Evolutionary conservation across 2,113 vertebrate species (phyloP).

Genomic region (Dipodomys merriami): DNA sequence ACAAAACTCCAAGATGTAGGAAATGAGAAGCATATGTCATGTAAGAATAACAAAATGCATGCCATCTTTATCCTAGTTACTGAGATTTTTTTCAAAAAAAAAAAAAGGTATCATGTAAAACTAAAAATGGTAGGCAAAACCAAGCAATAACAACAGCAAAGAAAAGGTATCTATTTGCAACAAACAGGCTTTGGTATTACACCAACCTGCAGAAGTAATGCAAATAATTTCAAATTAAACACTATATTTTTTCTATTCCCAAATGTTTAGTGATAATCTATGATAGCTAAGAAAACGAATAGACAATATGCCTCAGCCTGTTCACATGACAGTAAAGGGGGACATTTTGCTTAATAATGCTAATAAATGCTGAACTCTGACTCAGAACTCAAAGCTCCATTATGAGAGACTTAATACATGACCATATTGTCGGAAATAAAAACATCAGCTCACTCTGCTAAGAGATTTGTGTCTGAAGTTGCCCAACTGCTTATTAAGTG

Average conservation of each 20-base stretch:
- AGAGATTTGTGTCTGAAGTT: slow-evolving; percentile 42
- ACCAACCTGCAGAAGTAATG: background rate
- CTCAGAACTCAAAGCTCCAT: slow-evolving; percentile 47
- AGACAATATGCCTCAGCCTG: background rate
- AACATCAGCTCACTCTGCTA: slow-evolving; percentile 37
- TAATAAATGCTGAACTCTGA: slow-evolving; percentile 50
- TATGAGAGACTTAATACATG: slow-evolving; percentile 40
- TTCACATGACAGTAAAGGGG: background rate
- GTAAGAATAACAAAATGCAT: background rate
- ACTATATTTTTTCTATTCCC: background rate
- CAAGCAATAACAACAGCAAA: background rate
- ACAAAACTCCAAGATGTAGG: slow-evolving; percentile 28
- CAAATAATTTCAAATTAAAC: slow-evolving; percentile 41
- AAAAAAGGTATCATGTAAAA: background rate
- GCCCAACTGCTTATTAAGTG: slow-evolving; percentile 49
- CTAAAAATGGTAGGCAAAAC: background rate
- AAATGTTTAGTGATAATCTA: slow-evolving; percentile 2
- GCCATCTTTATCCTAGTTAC: background rate
- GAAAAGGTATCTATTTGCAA: slow-evolving; percentile 20
- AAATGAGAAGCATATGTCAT: background rate
- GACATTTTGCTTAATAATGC: slow-evolving; percentile 38
- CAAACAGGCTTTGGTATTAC: background rate
- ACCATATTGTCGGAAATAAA: slow-evolving; percentile 56
- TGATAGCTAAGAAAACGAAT: background rate
- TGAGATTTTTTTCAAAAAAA: background rate